Base-by-base conservation (phyloP, 2,797 vertebrate species). In the Crenuchus spilurus region DNA sequence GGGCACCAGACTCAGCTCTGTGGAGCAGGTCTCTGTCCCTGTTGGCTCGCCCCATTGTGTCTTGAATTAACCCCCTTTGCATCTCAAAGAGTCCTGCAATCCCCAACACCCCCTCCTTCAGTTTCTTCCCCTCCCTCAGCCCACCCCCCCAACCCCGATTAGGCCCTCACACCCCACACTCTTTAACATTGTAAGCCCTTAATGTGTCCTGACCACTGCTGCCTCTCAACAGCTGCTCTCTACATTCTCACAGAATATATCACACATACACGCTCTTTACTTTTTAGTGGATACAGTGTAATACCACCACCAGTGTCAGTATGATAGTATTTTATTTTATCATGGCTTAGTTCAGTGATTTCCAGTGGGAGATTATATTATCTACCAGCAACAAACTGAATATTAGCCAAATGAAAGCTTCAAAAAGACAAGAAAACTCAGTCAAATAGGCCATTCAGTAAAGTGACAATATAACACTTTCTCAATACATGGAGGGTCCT, bases 51-150 rank as follows among this genome's bases (percentile, higher is more conserved):
- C 55, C 80, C 44, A 70, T 80, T 82, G 78, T 74, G 62, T 42
- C 68, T 74, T 31, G 20, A 80, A 78, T 80, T 81, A 80, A 81
- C 81, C 79, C 78, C 73, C 73, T 76, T 78, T 83, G 72, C 83
- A 83, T 83, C 66, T 83, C 72, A 84, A 84, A 84, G 77, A 80
- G 62, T 24, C 26, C 61, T 73, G 49, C 75, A 80, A 62, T 68
- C 63, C 73, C 20, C 49, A 24, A 30, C 70, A 52, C 64, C 76
- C 74, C 76, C 77, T 31, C 51, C 74, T 57, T 58, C 46, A 39
- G 58, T 70, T 80, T 70, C 65, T 77, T 41, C 51, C 33, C 11
- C 26, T n/a, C 37, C 35, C 68, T 74, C 48, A 60, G 49, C 46
- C 75, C 67, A n/a, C 55, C 72, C 48, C 48, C 48, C 54, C 9